Conservation (phyloP, 53 echinoderm and acorn worm species). For the Stichopus horrens region DNA sequence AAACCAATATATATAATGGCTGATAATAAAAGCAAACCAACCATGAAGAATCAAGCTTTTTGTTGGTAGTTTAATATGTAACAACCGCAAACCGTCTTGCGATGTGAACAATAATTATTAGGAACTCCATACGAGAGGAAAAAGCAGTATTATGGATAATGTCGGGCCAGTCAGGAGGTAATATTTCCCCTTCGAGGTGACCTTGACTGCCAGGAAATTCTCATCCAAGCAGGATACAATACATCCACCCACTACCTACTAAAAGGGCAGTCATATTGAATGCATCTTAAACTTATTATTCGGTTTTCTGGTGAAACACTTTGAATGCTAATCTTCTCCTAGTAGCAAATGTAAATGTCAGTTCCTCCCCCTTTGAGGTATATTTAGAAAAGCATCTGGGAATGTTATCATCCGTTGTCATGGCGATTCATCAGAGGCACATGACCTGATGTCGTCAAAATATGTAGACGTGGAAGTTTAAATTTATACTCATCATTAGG, state of each 20-base stretch:
- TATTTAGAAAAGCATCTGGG: not conserved
- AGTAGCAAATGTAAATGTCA: not conserved
- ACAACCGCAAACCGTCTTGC: no score
- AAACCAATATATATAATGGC: no score
- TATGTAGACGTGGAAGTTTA: no score
- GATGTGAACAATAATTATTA: not conserved
- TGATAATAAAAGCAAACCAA: no score
- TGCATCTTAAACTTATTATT: not conserved
- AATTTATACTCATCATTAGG: no score
- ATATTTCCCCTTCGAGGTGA: not conserved
- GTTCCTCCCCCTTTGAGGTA: not conserved
- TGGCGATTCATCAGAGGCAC: not conserved
- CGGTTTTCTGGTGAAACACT: not conserved
- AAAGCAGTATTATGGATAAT: not conserved
- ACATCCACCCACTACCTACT: not conserved
- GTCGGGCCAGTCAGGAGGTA: not conserved
- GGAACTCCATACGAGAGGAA: not conserved
- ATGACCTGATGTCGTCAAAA: not conserved
- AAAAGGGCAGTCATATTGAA: not conserved
- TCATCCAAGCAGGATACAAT: not conserved
- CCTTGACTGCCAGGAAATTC: not conserved
- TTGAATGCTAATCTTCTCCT: no score
- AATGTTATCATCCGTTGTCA: not conserved
- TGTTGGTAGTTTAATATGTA: no score
- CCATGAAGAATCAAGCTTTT: no score